Evolutionary conservation across 2,113 vertebrate species (phyloP).

Genomic region (Heterotilapia buettikoferi): DNA sequence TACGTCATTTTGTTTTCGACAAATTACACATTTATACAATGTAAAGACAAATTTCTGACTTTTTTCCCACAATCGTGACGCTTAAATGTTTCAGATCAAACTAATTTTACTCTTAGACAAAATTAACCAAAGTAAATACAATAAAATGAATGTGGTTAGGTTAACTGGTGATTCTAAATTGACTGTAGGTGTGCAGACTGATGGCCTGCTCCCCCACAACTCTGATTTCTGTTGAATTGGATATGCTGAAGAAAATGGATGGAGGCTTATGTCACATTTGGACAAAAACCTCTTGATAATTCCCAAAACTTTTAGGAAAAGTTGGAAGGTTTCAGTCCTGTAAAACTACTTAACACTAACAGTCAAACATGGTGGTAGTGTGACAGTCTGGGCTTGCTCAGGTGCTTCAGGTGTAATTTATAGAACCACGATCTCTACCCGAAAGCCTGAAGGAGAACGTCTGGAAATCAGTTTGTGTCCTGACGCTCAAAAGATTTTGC

Average conservation of each 20-base stretch:
- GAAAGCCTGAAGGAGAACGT: background rate
- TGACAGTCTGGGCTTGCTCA: background rate
- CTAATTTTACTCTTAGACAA: background rate
- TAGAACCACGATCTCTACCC: background rate
- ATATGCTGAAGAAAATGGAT: background rate
- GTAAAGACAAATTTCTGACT: background rate
- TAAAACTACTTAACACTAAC: background rate
- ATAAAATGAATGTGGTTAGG: background rate
- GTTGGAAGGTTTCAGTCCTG: background rate
- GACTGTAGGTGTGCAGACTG: background rate
- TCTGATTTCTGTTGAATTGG: background rate
- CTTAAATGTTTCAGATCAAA: background rate
- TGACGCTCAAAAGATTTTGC: background rate
- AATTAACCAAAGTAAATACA: background rate
- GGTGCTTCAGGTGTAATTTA: background rate
- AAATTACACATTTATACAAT: background rate
- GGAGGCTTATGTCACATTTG: background rate
- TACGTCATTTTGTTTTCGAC: background rate
- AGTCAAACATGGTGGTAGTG: background rate
- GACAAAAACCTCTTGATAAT: background rate
- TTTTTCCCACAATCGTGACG: rapidly evolving
- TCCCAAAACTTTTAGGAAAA: background rate
- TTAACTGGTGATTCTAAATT: background rate
- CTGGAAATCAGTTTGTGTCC: background rate
- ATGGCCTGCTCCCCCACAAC: background rate